These are phyloP conservation scores for Bombus ignitus DNA, from an alignment of 1,140 invertebrate species.

Conservation along the genomic window DNA sequence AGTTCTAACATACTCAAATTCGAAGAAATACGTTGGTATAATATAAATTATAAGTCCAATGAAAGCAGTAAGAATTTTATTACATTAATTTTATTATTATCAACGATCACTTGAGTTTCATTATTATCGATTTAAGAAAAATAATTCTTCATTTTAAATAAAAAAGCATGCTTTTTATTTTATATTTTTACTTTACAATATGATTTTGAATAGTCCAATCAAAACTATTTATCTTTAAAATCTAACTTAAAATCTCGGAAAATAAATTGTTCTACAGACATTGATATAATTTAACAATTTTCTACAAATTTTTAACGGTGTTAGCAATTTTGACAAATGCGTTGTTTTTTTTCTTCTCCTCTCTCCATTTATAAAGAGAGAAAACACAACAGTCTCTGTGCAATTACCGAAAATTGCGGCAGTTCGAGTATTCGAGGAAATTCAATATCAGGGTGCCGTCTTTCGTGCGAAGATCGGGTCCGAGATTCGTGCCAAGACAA, in stretches of 20 bases:
- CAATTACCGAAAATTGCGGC: slow-evolving; percentile 59
- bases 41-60: not conserved
- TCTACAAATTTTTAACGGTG: not conserved
- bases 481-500: not conserved
- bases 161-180: not conserved
- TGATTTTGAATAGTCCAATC: not conserved
- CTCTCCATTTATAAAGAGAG: not conserved
- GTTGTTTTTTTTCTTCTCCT: too few species aligned
- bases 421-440: slow-evolving; percentile 34
- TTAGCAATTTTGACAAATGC: not conserved
- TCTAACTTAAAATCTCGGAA: not conserved
- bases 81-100: too few species aligned
- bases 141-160: not conserved
- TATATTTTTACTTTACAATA: not conserved
- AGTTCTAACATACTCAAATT: not conserved
- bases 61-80: not conserved
- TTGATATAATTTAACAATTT: not conserved
- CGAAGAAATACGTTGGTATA: not conserved
- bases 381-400: not conserved
- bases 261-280: not conserved
- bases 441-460: slow-evolving; percentile 20
- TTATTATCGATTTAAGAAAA: not conserved
- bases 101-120: too few species aligned
- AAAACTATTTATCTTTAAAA: not conserved
- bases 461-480: slow-evolving; percentile 29